Evolutionary conservation across 2,113 vertebrate species (phyloP), one percentile per base, ranked within the genome.

Genomic region (Ictalurus punctatus): DNA sequence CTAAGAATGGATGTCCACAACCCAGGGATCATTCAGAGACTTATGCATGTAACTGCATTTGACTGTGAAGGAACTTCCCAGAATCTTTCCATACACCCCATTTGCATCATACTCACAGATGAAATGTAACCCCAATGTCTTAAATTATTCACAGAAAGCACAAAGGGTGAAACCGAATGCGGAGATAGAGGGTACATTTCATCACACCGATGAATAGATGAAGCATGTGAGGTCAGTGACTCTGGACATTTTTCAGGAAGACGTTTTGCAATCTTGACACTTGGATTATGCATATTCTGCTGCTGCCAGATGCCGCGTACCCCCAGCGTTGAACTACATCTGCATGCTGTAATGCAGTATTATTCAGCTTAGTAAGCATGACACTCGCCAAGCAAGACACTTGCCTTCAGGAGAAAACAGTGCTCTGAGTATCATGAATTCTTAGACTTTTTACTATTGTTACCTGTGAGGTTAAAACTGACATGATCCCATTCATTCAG

Each of bases 111-210:
- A 37, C 25, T 30, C 37, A 40, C 71, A 76, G 69, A 73, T 40
- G 85, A 56, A 86, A 74, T 76, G 19, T 34, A 86, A 74, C 6
- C 69, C 44, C 44, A 25, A 69, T 74, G 52, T 44, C 5, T 52
- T 89, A 52, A 89, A 89, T 89, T 89, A 89, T 89, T 89, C 83
- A 89, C 25, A 48, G 23, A 65, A 78, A 63, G 44, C 82, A 89
- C 87, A 89, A 88, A 89, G 87, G 65, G 34, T 25, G 87, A 89
- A 89, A 89, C 82, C 82, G 34, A 83, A 89, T 84, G 44, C 82
- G 7, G 27, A 61, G 16, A 58, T 25, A 71, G 44, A 87, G 44
- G 61, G 10, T 81, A 10, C 59, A 73, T 73, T 71, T 88, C 87
- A 73, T 59, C 79, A 40, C 59, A 73, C 67, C 13, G 37, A 83